Evolutionary conservation across 1,140 invertebrate genomes (phyloP).

Genomic region (Rhizoglyphus robini): DNA sequence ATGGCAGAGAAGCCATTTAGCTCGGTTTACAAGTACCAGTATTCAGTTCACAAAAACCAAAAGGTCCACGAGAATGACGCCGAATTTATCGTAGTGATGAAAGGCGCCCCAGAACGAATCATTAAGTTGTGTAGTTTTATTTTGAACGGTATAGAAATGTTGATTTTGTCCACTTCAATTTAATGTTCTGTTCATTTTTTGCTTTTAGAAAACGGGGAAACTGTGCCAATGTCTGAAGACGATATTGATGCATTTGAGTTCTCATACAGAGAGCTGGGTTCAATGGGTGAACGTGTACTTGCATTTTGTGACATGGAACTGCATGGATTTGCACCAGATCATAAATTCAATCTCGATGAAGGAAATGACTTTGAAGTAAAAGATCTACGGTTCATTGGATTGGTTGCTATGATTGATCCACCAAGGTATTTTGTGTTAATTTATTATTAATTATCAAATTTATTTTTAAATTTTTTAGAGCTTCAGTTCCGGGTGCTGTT

Average conservation of each 20-base stretch:
- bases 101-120: slow-evolving; percentile 31
- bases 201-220: slow-evolving; percentile 31
- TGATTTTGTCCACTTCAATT: not conserved
- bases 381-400: slow-evolving; percentile 34
- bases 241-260: slow-evolving; percentile 38
- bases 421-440: slow-evolving; percentile 23
- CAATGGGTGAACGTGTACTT: slow-evolving; percentile 33
- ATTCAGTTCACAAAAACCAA: not conserved
- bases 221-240: slow-evolving; percentile 35
- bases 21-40: slow-evolving; percentile 10
- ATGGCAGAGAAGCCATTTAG: slow-evolving; percentile 34
- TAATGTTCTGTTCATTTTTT: not conserved
- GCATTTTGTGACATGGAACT: slow-evolving; percentile 42
- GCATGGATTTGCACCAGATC: slow-evolving; percentile 35
- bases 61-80: not conserved
- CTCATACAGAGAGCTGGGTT: slow-evolving; percentile 38
- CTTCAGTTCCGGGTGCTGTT: slow-evolving; percentile 31
- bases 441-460: not conserved
- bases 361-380: slow-evolving; percentile 34
- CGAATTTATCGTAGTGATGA: slow-evolving; percentile 27
- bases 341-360: slow-evolving; percentile 37
- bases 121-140: slow-evolving; percentile 67
- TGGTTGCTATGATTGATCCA: slow-evolving; percentile 36
- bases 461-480: slow-evolving; percentile 15
- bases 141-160: slow-evolving; percentile 71